A percentile compares a stretch with the other conserved stretches of the same genome.
phyloP scores from a whole-genome alignment of 2,888 invertebrate genomes.

The Trissoscelio sp. region DNA sequence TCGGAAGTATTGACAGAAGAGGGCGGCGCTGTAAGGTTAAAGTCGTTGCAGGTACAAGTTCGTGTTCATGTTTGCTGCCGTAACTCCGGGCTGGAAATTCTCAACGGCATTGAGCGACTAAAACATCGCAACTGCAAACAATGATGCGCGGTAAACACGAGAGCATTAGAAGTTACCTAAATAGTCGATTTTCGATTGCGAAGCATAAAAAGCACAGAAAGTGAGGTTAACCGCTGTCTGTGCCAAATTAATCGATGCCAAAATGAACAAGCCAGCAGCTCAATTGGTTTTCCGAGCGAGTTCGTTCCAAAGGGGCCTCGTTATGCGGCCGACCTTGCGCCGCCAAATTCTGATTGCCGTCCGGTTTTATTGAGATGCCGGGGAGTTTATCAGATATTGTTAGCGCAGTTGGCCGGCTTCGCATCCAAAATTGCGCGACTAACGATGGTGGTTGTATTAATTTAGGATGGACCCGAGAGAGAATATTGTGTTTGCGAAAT shows the following conservation, averaged over 20 bases:
- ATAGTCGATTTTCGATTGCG: conserved; percentile 18
- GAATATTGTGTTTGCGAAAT: too few relatives aligned
- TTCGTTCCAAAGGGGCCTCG: conserved; percentile 19
- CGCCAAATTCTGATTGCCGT: conserved; percentile 33
- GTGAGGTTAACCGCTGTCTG: background rate
- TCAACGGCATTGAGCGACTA: conserved; percentile 29
- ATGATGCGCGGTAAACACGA: conserved; percentile 19
- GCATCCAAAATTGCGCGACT: too few relatives aligned
- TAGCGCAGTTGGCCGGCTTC: background rate
- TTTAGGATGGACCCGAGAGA: too few relatives aligned
- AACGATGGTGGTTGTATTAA: too few relatives aligned
- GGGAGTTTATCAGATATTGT: conserved; percentile 41
- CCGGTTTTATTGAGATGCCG: conserved; percentile 26
- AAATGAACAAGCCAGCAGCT: conserved; percentile 20
- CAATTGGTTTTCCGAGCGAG: conserved; percentile 24
- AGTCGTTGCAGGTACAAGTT: too few relatives aligned
- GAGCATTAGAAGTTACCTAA: conserved; percentile 29
- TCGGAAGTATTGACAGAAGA: conserved; percentile 36
- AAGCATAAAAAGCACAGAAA: conserved; percentile 4
- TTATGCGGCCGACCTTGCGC: conserved; percentile 5
- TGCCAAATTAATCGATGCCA: conserved; percentile 29
- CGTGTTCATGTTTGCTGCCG: conserved; percentile 8
- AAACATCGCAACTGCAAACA: conserved; percentile 29
- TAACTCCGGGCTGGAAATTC: conserved; percentile 15
- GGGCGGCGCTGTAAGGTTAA: too few relatives aligned